Conservation (phyloP, 1,140 invertebrate genomes). For the Rhagoletis pomonella region DNA sequence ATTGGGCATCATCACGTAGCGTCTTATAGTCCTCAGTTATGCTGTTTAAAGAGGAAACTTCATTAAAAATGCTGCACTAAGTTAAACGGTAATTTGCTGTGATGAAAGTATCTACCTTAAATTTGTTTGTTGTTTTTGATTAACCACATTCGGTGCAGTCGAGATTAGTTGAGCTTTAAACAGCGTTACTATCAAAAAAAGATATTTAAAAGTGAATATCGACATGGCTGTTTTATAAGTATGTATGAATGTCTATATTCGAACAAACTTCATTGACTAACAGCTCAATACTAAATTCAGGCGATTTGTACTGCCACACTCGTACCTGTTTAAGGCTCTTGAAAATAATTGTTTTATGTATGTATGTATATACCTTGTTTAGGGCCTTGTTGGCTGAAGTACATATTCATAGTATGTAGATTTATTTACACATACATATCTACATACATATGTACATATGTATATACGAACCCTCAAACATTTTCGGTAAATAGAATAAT, state of each 20-base stretch:
- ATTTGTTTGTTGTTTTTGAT: background rate
- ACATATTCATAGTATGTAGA: too few species aligned
- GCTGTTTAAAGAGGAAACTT: background rate
- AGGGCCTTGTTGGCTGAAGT: background rate
- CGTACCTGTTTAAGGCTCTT: background rate
- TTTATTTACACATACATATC: too few species aligned
- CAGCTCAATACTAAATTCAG: background rate
- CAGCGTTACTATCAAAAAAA: background rate
- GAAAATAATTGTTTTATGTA: background rate
- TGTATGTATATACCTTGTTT: background rate
- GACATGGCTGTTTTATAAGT: background rate
- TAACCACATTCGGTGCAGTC: background rate
- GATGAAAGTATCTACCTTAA: background rate
- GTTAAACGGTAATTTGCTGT: background rate
- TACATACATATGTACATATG: too few species aligned
- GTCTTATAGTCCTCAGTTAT: slow-evolving; percentile 46
- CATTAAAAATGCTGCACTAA: too few species aligned
- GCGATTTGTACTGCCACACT: background rate
- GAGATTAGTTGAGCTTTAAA: background rate
- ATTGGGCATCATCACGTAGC: slow-evolving; percentile 35
- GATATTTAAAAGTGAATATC: background rate
- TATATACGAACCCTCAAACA: too few species aligned
- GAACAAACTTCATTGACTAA: background rate
- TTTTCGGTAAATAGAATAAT: too few species aligned
- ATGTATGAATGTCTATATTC: background rate